Base-by-base conservation (phyloP, 2,888 invertebrate genomes). In the Amphipoea lucens region DNA sequence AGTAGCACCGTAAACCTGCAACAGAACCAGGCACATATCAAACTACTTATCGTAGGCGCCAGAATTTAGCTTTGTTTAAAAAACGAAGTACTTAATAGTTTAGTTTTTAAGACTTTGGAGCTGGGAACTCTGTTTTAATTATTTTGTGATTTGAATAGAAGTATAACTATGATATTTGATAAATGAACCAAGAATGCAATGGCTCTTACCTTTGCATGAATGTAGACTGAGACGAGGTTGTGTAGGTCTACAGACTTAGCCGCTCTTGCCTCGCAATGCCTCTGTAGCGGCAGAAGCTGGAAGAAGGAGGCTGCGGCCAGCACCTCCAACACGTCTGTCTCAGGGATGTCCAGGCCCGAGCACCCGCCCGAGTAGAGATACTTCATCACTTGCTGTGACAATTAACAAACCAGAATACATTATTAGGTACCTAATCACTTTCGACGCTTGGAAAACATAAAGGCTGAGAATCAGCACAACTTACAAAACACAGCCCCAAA, bases 221-320 rank as follows among this genome's bases (percentile, higher is more conserved):
- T 99, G 92, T 99, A 99, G 97, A 99, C 98, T 36, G 99, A 98
- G 71, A 99, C 99, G 70, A 99, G 98, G 93, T 99, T 99, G 92
- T 99, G 98, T 83, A 98, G 97, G 91, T 98, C 98, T 29, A 99
- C 98, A 95, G 98, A 98, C 74, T 98, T 97, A 0, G 99, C 98
- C 90, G 99, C 99, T 77, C 98, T 97, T 2, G 98, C 98, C 93
- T 99, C 99, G 90, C 99, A 99, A 92, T 98, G 98, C 80, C 98
- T 96, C 90, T 99, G 97, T 62, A 99, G 96, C 5, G 98, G 98
- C 91, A 99, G 98, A 89, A 99, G 96, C 93, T 99, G 99, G 95
- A 99, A 99, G 96, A 99, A 99, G 90, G 99, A 98, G 0, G 99
- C 99, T 0, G 99, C 99, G 1, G 99, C 99, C 97, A 99, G 98